Conservation (phyloP, 2,113 vertebrate genomes). For the Irena cyanogastra region DNA sequence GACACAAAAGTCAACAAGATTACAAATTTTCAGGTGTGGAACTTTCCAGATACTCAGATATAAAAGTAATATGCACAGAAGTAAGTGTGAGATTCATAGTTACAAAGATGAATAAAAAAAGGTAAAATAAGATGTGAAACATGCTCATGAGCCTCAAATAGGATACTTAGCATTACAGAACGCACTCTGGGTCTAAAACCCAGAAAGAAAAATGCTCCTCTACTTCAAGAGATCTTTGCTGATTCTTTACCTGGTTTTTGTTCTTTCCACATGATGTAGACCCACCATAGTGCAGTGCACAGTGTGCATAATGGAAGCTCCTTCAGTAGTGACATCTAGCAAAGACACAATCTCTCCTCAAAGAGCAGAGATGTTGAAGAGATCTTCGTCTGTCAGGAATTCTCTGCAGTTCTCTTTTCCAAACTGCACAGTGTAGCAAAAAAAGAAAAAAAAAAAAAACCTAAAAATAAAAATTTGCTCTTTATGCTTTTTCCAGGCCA, state of each 20-base stretch:
- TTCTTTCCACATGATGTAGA: background rate
- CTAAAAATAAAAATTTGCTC: background rate
- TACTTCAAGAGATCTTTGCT: background rate
- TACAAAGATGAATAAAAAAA: background rate
- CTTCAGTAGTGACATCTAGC: background rate
- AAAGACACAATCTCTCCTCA: background rate
- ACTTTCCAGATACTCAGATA: background rate
- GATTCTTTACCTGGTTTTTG: background rate
- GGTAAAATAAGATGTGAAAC: background rate
- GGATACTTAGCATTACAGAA: background rate
- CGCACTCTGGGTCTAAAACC: background rate
- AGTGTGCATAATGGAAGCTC: background rate
- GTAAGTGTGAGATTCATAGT: background rate
- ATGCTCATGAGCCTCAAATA: background rate
- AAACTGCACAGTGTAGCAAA: no score
- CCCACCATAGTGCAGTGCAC: background rate
- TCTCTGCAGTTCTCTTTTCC: background rate
- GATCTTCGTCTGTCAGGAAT: background rate
- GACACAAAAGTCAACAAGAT: background rate
- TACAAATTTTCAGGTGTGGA: background rate
- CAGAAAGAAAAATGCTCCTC: background rate
- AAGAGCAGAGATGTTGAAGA: background rate
- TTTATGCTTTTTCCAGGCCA: background rate
- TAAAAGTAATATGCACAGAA: background rate
- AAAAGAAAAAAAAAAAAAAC: background rate